These are phyloP conservation scores for Myotis brandtii DNA, from an alignment of 2,113 vertebrate species.

Conservation along the genomic window DNA sequence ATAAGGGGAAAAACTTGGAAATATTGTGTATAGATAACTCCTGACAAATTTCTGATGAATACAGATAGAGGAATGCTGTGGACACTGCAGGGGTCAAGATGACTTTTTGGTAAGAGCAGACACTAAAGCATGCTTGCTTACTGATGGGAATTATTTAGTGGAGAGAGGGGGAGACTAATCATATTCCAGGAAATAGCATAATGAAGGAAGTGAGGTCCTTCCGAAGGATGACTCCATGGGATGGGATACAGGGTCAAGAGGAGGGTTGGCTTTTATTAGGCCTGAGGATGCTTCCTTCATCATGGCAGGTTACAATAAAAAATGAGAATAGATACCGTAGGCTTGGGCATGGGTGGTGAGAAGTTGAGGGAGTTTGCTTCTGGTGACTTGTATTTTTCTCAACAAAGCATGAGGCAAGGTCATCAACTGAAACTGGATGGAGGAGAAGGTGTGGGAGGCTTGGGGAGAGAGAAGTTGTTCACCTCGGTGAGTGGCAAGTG, in stretches of 20 bases:
- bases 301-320: not conserved
- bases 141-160: not conserved
- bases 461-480: not conserved
- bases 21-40: not conserved
- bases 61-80: not conserved
- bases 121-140: not conserved
- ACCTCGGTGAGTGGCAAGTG: not conserved
- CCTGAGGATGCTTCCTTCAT: not conserved
- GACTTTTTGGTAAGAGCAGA: not conserved
- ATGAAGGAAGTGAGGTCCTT: not conserved
- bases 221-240: not conserved
- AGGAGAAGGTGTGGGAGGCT: not conserved
- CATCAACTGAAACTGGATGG: not conserved
- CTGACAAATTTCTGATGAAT: not conserved
- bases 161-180: not conserved
- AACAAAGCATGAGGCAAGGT: not conserved
- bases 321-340: not conserved
- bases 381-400: slow-evolving; percentile 21
- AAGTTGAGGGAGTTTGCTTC: not conserved
- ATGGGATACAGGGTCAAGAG: not conserved
- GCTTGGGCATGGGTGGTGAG: not conserved
- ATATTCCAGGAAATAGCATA: not conserved
- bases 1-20: not conserved
- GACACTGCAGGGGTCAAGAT: not conserved
- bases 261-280: not conserved